phyloP scores from a whole-genome alignment of 2,888 invertebrate genomes.

The Sinodicranocentrus sp. region DNA sequence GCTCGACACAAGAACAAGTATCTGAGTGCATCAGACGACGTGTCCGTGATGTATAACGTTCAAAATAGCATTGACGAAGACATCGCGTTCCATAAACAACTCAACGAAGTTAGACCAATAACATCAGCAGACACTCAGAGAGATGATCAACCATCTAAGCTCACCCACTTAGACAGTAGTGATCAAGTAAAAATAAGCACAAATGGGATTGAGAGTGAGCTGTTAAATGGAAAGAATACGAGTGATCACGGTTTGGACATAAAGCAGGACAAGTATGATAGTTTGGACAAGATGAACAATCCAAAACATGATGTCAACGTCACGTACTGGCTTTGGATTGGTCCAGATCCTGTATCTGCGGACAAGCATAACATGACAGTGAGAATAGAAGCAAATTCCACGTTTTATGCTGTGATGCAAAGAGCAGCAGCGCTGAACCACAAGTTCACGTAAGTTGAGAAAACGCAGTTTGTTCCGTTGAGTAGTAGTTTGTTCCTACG shows the following conservation, averaged over 20 bases:
- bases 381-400: constrained; percentile 85
- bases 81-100: constrained; percentile 54
- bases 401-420: constrained; percentile 86
- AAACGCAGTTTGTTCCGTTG: too few species aligned
- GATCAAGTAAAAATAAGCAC: constrained; percentile 51
- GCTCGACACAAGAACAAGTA: constrained; percentile 80
- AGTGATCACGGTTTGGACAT: constrained; percentile 45
- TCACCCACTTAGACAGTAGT: constrained; percentile 44
- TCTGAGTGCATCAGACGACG: constrained; percentile 77
- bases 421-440: constrained; percentile 83
- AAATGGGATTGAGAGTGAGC: constrained; percentile 43
- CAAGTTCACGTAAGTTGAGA: constrained; percentile 62
- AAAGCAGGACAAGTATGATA: constrained; percentile 41
- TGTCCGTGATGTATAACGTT: constrained; percentile 56
- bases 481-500: too few species aligned
- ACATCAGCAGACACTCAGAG: constrained; percentile 27
- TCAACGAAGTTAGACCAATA: constrained; percentile 58
- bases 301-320: constrained; percentile 80
- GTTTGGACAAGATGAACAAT: constrained; percentile 43
- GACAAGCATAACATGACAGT: constrained; percentile 89
- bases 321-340: constrained; percentile 93
- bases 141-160: constrained; percentile 34
- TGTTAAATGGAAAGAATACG: constrained; percentile 37
- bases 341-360: constrained; percentile 85
- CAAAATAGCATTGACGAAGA: constrained; percentile 64